Conservation (phyloP, 1,140 invertebrate species). For the Yoshiicerus persimilis region DNA sequence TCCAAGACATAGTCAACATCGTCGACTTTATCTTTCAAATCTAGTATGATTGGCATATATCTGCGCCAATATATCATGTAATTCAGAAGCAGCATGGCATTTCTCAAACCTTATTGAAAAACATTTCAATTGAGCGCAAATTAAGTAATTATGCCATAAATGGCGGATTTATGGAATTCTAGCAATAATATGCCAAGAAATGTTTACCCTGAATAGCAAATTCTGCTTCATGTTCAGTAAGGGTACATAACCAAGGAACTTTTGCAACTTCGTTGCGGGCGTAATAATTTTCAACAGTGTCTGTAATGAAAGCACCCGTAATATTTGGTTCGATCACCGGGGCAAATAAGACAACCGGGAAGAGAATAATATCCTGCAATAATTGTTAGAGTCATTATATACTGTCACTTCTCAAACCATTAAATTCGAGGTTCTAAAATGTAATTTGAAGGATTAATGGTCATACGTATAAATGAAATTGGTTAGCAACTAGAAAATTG, state of each 20-base stretch:
- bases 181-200: neutral
- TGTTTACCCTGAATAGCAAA: neutral
- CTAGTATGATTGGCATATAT: neutral
- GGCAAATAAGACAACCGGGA: neutral
- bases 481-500: neutral
- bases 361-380: neutral
- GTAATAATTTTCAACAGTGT: constrained; percentile 24
- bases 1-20: neutral
- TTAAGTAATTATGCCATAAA: no score
- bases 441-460: neutral
- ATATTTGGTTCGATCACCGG: neutral
- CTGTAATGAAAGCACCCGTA: neutral
- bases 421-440: neutral
- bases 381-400: no score
- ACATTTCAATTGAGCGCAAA: neutral
- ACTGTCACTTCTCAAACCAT: neutral
- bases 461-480: neutral
- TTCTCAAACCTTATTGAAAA: neutral
- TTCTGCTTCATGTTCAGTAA: constrained; percentile 14
- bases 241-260: neutral
- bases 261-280: neutral
- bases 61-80: neutral
- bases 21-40: neutral
- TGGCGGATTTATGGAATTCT: neutral
- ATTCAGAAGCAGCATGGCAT: neutral